Base-by-base conservation (phyloP, 2,113 vertebrate genomes). In the Elachura formosa region DNA sequence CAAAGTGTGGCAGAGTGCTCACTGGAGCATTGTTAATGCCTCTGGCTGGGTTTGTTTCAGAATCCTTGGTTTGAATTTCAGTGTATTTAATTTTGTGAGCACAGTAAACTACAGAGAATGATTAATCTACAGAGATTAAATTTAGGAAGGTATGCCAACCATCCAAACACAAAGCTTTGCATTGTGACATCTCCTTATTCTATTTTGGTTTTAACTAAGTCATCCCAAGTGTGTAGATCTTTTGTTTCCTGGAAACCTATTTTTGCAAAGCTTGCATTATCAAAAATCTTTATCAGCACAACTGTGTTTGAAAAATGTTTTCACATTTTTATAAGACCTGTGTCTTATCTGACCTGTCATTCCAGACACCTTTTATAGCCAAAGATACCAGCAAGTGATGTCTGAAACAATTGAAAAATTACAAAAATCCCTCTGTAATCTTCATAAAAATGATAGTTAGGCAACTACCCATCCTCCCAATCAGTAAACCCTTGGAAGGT, bases 11-110 rank as follows among this genome's bases (percentile, higher is more conserved):
- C 88, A 89, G 62, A 1, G 0, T 63, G 62, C 58, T 95, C 82
- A 85, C 64, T 97, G 88, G 87, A 96, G 94, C 86, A 84, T 85
- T 85, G 36, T 84, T 96, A 95, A 94, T 93, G 49, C n/a, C 74
- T 89, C 84, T 78, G 84, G 13, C 56, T 94, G 74, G 54, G 48
- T 91, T 96, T 95, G 75, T 78, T 96, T 95, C 90, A 56, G 81
- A 43, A 75, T 89, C 78, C 69, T 94, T 66, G 43, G 38, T 87
- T 89, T 92, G 72, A 80, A 92, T 95, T 81, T 83, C 91, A 89
- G 6, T 93, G 34, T 78, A 22, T 95, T 96, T 89, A 33, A 43
- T 86, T 72, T 79, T 87, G 52, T 54, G 41, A 92, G 71, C 31
- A 38, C 33, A 73, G 38, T 77, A 38, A 88, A 77, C 45, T 71